Conservation (phyloP, 2,888 invertebrate species). For the Chrysolina americana region DNA sequence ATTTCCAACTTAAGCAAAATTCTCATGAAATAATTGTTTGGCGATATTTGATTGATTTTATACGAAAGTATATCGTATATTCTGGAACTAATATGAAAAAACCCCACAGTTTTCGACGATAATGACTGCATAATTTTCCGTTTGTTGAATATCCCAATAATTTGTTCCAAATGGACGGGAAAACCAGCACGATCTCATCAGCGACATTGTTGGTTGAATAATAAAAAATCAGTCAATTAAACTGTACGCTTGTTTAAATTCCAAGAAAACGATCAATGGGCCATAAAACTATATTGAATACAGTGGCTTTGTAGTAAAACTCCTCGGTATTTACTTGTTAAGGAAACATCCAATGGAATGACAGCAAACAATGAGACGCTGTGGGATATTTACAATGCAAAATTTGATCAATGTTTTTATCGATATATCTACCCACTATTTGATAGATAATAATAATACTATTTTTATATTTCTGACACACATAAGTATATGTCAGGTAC, state of each 20-base stretch:
- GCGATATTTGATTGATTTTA: too few relatives aligned
- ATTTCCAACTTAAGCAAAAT: too few relatives aligned
- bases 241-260: conserved; percentile 32
- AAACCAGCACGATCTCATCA: conserved; percentile 20
- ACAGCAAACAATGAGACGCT: conserved; percentile 24
- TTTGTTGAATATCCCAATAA: conserved; percentile 9
- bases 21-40: too few relatives aligned
- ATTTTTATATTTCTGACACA: too few relatives aligned
- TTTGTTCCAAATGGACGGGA: conserved; percentile 14
- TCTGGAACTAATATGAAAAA: too few relatives aligned
- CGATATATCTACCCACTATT: too few relatives aligned
- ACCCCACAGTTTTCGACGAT: too few relatives aligned
- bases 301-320: conserved; percentile 33
- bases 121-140: not conserved
- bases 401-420: conserved; percentile 26
- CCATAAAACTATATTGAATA: conserved; percentile 40
- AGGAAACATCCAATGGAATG: conserved; percentile 27
- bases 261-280: conserved; percentile 38
- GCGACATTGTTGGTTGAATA: conserved; percentile 20
- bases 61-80: too few relatives aligned
- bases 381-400: conserved; percentile 28
- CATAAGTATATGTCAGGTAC: too few relatives aligned
- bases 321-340: conserved; percentile 31
- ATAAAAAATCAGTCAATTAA: conserved; percentile 31
- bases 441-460: too few relatives aligned